Conservation (phyloP, 2,113 vertebrate species). For the Riparia riparia region DNA sequence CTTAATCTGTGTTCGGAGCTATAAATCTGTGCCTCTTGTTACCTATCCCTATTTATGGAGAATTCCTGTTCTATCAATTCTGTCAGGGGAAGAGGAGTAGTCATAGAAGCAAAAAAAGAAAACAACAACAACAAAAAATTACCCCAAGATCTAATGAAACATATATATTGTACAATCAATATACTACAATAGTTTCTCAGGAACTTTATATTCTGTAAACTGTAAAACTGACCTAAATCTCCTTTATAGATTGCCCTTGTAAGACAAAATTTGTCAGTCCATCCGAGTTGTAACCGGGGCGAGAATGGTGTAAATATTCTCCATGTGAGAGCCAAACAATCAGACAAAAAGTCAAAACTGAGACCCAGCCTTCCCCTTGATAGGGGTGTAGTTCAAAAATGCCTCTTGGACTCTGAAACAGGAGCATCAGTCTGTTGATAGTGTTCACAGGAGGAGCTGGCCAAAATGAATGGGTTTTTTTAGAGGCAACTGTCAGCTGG, state of each 20-base stretch:
- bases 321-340: neutral
- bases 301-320: neutral
- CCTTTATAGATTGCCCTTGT: neutral
- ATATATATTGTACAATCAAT: slow-evolving; percentile 19
- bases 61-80: neutral
- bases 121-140: neutral
- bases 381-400: neutral
- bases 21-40: neutral
- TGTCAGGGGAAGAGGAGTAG: neutral
- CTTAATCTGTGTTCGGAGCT: neutral
- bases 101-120: neutral
- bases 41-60: neutral
- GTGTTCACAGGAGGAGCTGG: neutral
- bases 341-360: neutral
- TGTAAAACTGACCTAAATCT: neutral
- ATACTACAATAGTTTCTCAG: neutral
- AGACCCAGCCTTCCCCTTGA: neutral
- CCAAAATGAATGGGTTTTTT: slow-evolving; percentile 26
- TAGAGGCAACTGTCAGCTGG: slow-evolving; percentile 53
- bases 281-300: neutral
- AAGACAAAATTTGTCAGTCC: neutral
- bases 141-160: neutral
- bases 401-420: neutral
- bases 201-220: slow-evolving; percentile 9
- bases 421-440: neutral